Percentiles rank a stretch among this genome's conserved stretches.
phyloP scores from a whole-genome alignment of 2,797 vertebrate genomes.

The Alcedo quadribrachys region DNA sequence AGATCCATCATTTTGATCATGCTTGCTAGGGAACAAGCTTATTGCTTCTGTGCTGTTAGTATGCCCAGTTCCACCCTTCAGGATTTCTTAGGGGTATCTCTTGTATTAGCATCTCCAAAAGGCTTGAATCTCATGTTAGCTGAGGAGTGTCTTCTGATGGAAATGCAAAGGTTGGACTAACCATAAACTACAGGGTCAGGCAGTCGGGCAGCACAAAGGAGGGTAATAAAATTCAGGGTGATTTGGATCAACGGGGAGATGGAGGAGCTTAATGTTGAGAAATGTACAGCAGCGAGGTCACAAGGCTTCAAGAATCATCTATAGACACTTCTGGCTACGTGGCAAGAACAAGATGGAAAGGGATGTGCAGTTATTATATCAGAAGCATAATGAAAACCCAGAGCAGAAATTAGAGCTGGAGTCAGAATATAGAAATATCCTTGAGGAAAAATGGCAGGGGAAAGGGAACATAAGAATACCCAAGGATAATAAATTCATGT shows the following conservation, averaged over 20 bases:
- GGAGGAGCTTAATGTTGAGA: slow-evolving; percentile 33
- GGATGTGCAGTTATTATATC: neutral
- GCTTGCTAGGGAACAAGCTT: neutral
- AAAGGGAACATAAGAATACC: neutral
- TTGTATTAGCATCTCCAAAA: slow-evolving; percentile 19
- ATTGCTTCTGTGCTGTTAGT: neutral
- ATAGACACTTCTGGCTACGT: neutral
- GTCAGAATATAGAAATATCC: neutral
- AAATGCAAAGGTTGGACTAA: neutral
- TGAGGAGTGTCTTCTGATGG: slow-evolving; percentile 34
- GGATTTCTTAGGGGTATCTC: slow-evolving; percentile 18
- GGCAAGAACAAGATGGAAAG: neutral
- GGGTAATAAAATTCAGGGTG: slow-evolving; percentile 39
- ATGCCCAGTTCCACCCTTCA: neutral
- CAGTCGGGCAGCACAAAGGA: slow-evolving; percentile 18
- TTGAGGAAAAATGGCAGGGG: neutral
- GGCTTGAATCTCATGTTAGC: slow-evolving; percentile 15
- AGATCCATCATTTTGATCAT: slow-evolving; percentile 32
- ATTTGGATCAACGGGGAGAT: slow-evolving; percentile 56
- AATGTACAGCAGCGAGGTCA: neutral
- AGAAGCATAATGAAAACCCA: neutral
- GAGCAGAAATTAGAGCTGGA: neutral
- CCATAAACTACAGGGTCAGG: neutral
- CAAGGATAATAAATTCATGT: neutral
- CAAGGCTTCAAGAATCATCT: neutral